Base-by-base conservation (phyloP, 2,797 vertebrate genomes). In the Sebastes elongatus region DNA sequence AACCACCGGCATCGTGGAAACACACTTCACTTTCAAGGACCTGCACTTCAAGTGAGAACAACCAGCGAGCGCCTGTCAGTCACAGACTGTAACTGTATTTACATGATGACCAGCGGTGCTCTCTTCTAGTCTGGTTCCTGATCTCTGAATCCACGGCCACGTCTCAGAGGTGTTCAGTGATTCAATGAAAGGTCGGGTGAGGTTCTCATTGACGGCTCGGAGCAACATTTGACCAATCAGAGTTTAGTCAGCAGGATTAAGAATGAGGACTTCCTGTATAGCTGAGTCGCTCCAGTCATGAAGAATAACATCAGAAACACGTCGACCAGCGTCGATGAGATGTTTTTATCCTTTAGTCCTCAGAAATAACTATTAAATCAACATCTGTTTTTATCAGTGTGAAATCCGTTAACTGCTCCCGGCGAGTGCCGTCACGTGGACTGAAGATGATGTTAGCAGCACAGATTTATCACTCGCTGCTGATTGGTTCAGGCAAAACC, bases 11-110 rank as follows among this genome's bases (percentile, higher is more conserved):
- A 99, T 99, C 83, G 98, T 99, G 91, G 98, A 99, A 94, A 99
- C 98, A 25, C 98, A 99, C 92, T 99, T 99, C 89, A 99, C 98
- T 80, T 99, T 99, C 95, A 99, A 99, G 95, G 98, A 99, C 91
- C 97, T 99, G 90, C 98, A 99, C 93, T 99, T 99, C 94, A 99
- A 99, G 98, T 99, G 91, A 97, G 92, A 74, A 61, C 46, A 65
- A 10, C 68, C 14, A 16, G 35, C 22, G 22, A 13, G 20, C 27
- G 8, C 25, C 18, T 28, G 55, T 68, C 62, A 33, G 27, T 62
- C 49, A 38, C 63, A 14, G 11, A 38, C 35, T 38, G 27, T 28
- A n/a, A 59, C 63, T 30, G 30, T 52, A 16, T 65, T 65, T 27
- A 42, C 35, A 32, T 60, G 6, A 33, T n/a, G 20, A 28, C 23